Evolutionary conservation across 2,113 vertebrate genomes (phyloP), one percentile per base, ranked within the genome.

Genomic region (Ranitomeya imitator): DNA sequence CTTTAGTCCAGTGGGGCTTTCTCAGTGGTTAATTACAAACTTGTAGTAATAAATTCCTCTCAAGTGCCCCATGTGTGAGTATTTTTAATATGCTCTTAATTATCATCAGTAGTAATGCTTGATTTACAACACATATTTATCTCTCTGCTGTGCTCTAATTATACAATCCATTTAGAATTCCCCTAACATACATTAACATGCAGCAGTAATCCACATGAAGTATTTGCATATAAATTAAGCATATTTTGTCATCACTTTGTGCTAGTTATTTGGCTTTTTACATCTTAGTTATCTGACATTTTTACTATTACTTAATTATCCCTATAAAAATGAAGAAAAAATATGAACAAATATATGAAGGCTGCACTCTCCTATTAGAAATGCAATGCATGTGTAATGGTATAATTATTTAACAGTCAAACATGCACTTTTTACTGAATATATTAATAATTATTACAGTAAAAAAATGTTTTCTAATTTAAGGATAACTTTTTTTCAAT

Each of bases 61-160:
- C 93, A 94, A 96, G 95, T 94, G 94, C 90, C 85, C 92, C 90
- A 89, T 94, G 87, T 92, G 90, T 91, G 92, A 92, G 86, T 73
- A 79, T 91, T 91, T 81, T 93, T 93, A 93, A 91, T 94, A 92
- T 90, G 92, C 90, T 89, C 86, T 87, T 91, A 85, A 86, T 92
- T 90, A 91, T 93, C 90, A 91, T 94, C 93, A 97, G 95, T 93
- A 96, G 90, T 91, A 94, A 94, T 93, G 91, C 93, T 95, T 95
- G 91, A 93, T 96, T 93, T 91, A 87, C 79, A 92, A 86, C 83
- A 37, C 37, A 91, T 91, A 88, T 91, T 92, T 88, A 86, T 83
- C 15, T 5, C 13, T 71, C 84, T 91, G 90, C 92, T 45, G 37
- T 63, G 89, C 85, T 89, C 90, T 45, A 89, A 88, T 92, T 91